Base-by-base conservation (phyloP, 2,113 vertebrate species). In the Lepus europaeus region DNA sequence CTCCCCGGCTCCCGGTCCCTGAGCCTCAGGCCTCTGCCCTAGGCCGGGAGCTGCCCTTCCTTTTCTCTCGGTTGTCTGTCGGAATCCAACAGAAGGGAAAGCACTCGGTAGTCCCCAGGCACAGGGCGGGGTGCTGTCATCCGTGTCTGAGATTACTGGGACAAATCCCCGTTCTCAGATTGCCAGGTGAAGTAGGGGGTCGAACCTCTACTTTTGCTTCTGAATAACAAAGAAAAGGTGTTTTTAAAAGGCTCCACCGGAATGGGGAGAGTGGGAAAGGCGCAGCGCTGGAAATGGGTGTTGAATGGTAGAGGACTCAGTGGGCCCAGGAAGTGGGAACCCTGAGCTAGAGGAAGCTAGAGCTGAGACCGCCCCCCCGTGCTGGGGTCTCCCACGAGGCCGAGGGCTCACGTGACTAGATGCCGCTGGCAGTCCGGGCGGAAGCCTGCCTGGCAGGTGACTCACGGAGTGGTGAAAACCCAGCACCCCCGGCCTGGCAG, bases 91-190 rank as follows among this genome's bases (percentile, higher is more conserved):
- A 33, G 36, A 36, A 36, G 36, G 36, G 36, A 36, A 36, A 36
- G 36, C 36, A 36, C 45, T 45, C 45, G 45, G 45, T 7, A 7
- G 45, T 45, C 45, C 45, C 45, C 45, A 45, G 45, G 45, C 45
- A 45, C 39, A 6, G 45, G 45, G 45, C 6, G 45, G 7, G 45
- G 45, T 8, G 45, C 45, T 45, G 45, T 45, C 45, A 45, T 1
- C 45, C 33, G 70, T 87, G 90, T 87, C 91, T 11, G 29, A 86
- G 79, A 49, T 69, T 23, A 19, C n/a, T 86, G 39, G n/a, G 80
- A 59, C 23, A 39, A 83, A 63, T 84, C 79, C 79, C 14, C 27
- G 59, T 85, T 89, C 68, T 88, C 79, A 33, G 7, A 66, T 59
- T 76, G 69, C 63, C 59, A 56, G n/a, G 17, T 45, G 22, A 73